A percentile compares a stretch with the other conserved stretches of the same genome.
phyloP scores from a whole-genome alignment of 2,888 invertebrate genomes.

The Metallyticus violacea region DNA sequence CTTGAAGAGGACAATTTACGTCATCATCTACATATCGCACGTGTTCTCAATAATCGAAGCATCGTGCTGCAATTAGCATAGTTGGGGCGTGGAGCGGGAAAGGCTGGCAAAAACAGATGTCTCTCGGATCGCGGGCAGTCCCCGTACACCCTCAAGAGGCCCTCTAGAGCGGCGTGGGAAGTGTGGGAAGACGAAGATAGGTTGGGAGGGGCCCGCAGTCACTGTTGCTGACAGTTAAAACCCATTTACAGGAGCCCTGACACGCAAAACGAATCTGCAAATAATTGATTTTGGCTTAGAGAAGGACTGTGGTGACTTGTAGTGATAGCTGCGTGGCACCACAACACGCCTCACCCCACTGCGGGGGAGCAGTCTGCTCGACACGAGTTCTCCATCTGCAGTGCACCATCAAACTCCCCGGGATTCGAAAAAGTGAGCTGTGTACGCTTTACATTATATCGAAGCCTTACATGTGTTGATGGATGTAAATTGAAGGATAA shows the following conservation, averaged over 20 bases:
- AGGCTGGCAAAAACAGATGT: slow-evolving; percentile 14
- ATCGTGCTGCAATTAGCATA: background rate
- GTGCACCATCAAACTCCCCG: too few relatives aligned
- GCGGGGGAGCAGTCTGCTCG: background rate
- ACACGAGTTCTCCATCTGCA: too few relatives aligned
- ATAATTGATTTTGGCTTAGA: slow-evolving; percentile 26
- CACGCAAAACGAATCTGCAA: slow-evolving; percentile 31
- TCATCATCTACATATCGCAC: background rate
- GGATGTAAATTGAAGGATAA: too few relatives aligned
- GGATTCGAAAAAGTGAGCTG: background rate
- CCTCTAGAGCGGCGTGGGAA: background rate
- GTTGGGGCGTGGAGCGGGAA: background rate
- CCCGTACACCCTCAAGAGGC: background rate
- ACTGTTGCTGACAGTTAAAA: slow-evolving; percentile 30
- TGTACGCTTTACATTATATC: too few relatives aligned
- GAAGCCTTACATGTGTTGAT: too few relatives aligned
- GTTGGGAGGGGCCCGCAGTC: slow-evolving; percentile 6
- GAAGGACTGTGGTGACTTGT: background rate
- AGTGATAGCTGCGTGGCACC: too few relatives aligned
- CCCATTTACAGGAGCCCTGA: slow-evolving; percentile 28
- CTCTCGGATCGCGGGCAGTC: background rate
- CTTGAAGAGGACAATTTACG: background rate
- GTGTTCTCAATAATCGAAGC: slow-evolving; percentile 3
- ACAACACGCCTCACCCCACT: background rate
- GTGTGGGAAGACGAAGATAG: background rate